Evolutionary conservation across 2,797 vertebrate genomes (phyloP), one percentile per base, ranked within the genome.

Genomic region (Phrynocephalus forsythii): DNA sequence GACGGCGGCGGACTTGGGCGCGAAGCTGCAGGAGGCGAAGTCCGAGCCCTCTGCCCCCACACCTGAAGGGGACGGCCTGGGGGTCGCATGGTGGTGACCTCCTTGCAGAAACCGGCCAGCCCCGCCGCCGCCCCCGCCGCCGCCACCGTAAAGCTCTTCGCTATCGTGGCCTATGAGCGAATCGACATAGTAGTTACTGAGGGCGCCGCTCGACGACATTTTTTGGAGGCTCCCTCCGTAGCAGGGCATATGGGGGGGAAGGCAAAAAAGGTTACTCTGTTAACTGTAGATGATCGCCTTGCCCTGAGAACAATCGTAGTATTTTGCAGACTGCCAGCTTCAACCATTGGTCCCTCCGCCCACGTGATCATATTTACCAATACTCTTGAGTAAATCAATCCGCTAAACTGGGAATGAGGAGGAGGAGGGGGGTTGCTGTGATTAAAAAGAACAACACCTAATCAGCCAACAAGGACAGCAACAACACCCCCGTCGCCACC

Each of bases 341-440:
- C 24, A 96, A 98, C 98, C 98, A 99, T 99, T 99, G 99, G 99
- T 99, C 98, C 98, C 97, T 97, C 96, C 96, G 97, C 97, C 98
- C 99, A 99, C 99, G 99, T 99, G 99, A 98, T 98, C 98, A 98
- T 99, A 99, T 99, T 99, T 99, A 99, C 98, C 98, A 99, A 99
- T 99, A 99, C 98, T 97, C 96, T 15, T 91, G 97, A 98, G 98
- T 99, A 99, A 99, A 99, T 99, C 98, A 99, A 98, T 98, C 98
- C 98, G 97, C 97, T 96, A 96, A 96, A 95, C 95, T 94, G 96
- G 95, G 94, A 94, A 93, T 95, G 93, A 94, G 93, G 6, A 6
- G 20, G 26, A 7, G 24, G 2, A 44, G n/a, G 48, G 67, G 20
- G 20, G 1, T 2, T 56, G 20, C 82, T 30, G 30, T 50, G 82